A percentile compares a stretch with the other conserved stretches of the same genome.
Evolutionary conservation across 1,140 invertebrate species (phyloP).

Genomic region (Drosophila takahashii): DNA sequence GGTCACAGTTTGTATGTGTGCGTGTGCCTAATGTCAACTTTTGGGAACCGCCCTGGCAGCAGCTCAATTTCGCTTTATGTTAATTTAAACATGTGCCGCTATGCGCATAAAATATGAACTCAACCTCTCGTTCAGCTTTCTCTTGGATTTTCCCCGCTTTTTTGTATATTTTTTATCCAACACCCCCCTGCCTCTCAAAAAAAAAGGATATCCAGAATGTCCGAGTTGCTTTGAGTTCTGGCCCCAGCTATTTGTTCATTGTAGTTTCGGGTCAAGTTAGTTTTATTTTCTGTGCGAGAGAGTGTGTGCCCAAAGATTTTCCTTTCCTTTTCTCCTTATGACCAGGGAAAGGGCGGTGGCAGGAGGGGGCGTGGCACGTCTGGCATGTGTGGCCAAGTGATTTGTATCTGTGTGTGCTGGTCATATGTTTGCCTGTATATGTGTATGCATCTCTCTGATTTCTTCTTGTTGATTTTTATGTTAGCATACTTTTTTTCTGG

Average conservation of each 20-base stretch:
- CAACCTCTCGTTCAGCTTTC: conserved; percentile 15
- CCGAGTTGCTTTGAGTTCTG: conserved; percentile 35
- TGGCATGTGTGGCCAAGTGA: conserved; percentile 68
- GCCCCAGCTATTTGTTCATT: conserved; percentile 63
- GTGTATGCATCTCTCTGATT: conserved; percentile 54
- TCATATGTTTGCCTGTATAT: conserved; percentile 38
- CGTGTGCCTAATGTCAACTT: conserved; percentile 74
- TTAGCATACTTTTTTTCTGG: conserved; percentile 34
- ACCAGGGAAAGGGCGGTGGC: background rate
- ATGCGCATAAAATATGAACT: conserved; percentile 83
- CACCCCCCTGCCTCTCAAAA: background rate
- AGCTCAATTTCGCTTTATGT: conserved; percentile 82
- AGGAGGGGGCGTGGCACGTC: conserved; percentile 34
- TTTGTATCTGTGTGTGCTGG: conserved; percentile 57
- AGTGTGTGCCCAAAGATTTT: conserved; percentile 55
- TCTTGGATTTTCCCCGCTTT: conserved; percentile 4
- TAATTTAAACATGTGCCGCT: conserved; percentile 83
- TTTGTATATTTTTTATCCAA: conserved; percentile 16
- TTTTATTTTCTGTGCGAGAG: conserved; percentile 48
- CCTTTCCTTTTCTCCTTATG: conserved; percentile 7
- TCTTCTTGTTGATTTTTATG: conserved; percentile 75
- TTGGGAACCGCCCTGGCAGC: conserved; percentile 59
- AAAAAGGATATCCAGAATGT: conserved; percentile 34
- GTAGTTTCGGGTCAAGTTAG: conserved; percentile 77
- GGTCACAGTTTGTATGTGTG: conserved; percentile 36